phyloP scores from a whole-genome alignment of 2,113 vertebrate genomes.

The Bambusicola thoracicus region DNA sequence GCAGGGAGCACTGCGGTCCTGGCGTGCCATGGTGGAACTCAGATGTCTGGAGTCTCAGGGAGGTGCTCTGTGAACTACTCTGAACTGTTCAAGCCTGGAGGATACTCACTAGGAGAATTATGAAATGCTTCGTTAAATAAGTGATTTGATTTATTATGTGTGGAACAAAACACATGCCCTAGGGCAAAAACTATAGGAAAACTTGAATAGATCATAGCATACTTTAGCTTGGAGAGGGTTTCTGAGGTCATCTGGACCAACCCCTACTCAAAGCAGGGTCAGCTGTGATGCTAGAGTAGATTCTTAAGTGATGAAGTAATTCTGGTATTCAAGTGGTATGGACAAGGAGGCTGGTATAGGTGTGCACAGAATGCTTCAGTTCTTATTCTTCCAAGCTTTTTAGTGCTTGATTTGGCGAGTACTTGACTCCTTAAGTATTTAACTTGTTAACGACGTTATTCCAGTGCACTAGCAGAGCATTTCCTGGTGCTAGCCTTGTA shows the following conservation, averaged over 20 bases:
- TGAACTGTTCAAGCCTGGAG: background rate
- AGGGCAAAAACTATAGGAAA: background rate
- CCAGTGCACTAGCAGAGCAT: background rate
- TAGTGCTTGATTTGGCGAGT: background rate
- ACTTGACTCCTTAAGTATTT: background rate
- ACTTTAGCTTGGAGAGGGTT: background rate
- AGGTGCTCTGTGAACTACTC: background rate
- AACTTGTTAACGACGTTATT: background rate
- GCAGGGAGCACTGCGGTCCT: background rate
- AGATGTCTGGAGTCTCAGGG: background rate
- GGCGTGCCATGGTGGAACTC: background rate
- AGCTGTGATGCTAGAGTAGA: background rate
- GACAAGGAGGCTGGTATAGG: background rate
- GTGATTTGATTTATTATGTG: background rate
- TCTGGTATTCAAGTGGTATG: background rate
- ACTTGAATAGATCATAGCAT: background rate
- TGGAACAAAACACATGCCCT: background rate
- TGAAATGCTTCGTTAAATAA: background rate
- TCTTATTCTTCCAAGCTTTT: background rate
- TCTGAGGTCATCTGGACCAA: background rate
- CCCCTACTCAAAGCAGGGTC: background rate
- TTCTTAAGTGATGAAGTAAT: background rate
- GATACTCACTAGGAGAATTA: background rate
- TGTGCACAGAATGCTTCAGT: background rate
- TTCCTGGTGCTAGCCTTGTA: background rate